Percentiles rank a stretch among this genome's conserved stretches.
Conservation (phyloP, 2,113 vertebrate species). For the Pseudorasbora parva region DNA sequence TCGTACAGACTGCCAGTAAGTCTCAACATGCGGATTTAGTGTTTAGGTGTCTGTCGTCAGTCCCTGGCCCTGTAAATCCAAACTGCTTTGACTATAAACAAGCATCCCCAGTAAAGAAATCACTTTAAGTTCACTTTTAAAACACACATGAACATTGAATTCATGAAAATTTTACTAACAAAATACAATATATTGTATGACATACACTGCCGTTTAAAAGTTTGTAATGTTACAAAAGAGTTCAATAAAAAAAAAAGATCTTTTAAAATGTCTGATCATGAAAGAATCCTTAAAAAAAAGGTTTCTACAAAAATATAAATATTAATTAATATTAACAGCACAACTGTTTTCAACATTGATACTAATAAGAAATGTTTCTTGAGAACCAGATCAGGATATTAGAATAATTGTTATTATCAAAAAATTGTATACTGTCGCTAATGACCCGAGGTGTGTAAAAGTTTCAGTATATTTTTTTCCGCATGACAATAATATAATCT, state of each 20-base stretch:
- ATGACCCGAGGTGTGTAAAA: no score
- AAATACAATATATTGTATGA: not conserved
- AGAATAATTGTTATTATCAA: no score
- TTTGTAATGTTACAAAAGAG: not conserved
- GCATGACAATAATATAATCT: no score
- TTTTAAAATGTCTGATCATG: not conserved
- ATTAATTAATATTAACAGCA: not conserved
- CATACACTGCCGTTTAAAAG: not conserved
- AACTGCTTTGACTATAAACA: slow-evolving; percentile 36
- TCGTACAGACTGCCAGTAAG: slow-evolving; percentile 17
- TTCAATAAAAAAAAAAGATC: not conserved
- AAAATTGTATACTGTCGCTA: no score
- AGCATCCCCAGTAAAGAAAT: not conserved
- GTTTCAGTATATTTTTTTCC: no score
- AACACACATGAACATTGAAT: not conserved
- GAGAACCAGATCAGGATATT: no score
- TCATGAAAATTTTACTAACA: not conserved
- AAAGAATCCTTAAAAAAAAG: not conserved
- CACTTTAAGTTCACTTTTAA: not conserved
- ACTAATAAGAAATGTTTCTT: not conserved
- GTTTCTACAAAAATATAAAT: not conserved
- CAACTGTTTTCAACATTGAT: not conserved
- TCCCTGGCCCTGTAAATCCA: slow-evolving; percentile 29
- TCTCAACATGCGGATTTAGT: slow-evolving; percentile 33
- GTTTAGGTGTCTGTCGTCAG: slow-evolving; percentile 39